Base-by-base conservation (phyloP, 2,888 invertebrate genomes). In the Brachyptera risi region DNA sequence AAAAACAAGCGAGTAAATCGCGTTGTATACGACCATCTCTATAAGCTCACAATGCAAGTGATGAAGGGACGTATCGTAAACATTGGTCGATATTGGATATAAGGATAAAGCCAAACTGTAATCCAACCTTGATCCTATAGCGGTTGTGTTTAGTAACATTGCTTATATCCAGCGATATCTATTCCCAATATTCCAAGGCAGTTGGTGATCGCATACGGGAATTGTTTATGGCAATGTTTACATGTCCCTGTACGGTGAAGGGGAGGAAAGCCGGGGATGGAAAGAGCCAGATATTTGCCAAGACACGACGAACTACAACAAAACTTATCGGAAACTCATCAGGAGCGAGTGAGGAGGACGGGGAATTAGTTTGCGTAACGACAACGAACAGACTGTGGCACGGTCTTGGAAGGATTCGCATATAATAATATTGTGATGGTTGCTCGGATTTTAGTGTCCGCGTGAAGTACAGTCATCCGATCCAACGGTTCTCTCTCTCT, bases 191-290 rank as follows among this genome's bases (percentile, higher is more conserved):
- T 47, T 44, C 47, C 37, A 24, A 11, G 21, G 5, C 54, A 54
- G 37, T 47, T 24, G 47, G 47, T 4, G 17, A 15, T 51, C 31
- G 35, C 51, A 31, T 31, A 31, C 31, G 50, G 50, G 50, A 51
- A 37, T 50, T 35, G 50, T 59, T 59, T 59, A 59, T 59, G n/a
- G 51, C n/a, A 35, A 19, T 59, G 59, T 59, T 59, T 59, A 59
- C 59, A 59, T 59, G 50, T 7, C 47, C 24, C 44, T 40, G 27
- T 26, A 4, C 23, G 21, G 9, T 24, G 11, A 21, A n/a, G 47
- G 23, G 23, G 23, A 24, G 47, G 47, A 24, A 40, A 7, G 9
- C 7, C n/a, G 15, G n/a, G 23, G 26, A 17, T 17, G 37, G 13
- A 3, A 21, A 24, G 49, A 23, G 51, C 17, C 27, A 31, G 3